Conservation (phyloP, 2,113 vertebrate species). For the Prunella himalayana region DNA sequence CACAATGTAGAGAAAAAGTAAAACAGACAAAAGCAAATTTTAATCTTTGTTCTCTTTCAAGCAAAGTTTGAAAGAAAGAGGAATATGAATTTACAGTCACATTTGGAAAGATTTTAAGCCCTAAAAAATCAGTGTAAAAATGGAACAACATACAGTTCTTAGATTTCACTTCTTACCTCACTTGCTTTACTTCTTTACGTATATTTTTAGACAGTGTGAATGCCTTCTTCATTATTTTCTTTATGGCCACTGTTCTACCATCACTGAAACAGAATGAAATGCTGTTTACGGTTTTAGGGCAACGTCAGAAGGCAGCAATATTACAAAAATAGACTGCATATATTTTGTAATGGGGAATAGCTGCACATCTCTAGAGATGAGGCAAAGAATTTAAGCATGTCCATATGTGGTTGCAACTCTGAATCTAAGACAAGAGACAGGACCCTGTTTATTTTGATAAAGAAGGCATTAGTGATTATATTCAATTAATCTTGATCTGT, state of each 20-base stretch:
- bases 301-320: background rate
- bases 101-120: background rate
- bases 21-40: background rate
- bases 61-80: background rate
- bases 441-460: background rate
- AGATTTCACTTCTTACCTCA: constrained; percentile 70
- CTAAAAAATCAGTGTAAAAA: background rate
- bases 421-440: background rate
- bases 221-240: constrained; percentile 78
- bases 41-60: background rate
- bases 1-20: background rate
- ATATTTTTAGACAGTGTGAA: constrained; percentile 81
- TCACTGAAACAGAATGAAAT: constrained; percentile 69
- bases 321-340: background rate
- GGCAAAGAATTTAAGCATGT: background rate
- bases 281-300: background rate
- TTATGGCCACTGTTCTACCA: constrained; percentile 82
- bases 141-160: background rate
- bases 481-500: background rate
- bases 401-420: background rate
- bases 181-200: constrained; percentile 83
- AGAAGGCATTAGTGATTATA: background rate
- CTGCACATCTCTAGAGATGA: background rate
- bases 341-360: background rate
- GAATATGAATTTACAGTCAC: background rate